A percentile compares a stretch with the other conserved stretches of the same genome.
Evolutionary conservation across 35 echinoderm and acorn worm genomes (phyloP).

Genomic region (Ophioderma brevispina): DNA sequence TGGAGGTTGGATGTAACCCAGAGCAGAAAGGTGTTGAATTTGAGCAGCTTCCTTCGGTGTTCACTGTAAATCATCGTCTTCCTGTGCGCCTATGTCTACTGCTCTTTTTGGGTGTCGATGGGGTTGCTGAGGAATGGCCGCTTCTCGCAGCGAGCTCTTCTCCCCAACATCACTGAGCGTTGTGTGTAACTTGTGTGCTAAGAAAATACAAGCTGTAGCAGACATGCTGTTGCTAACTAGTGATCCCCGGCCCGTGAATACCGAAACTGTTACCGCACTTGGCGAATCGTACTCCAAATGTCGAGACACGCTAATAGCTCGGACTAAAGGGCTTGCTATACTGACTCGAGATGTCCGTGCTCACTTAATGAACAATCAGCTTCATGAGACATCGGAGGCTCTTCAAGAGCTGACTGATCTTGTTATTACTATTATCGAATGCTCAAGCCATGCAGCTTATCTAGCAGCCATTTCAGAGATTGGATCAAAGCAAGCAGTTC

Average conservation of each 20-base stretch:
- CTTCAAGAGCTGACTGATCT: conserved; percentile 82
- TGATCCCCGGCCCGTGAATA: conserved; percentile 93
- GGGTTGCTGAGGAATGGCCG: conserved; percentile 71
- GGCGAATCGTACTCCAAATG: conserved; percentile 97
- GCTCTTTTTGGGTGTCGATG: conserved; percentile 21
- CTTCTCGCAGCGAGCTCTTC: conserved; percentile 78
- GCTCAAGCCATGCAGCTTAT: conserved; percentile 93
- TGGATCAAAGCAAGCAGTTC: conserved; percentile 86
- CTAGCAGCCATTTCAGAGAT: conserved; percentile 87
- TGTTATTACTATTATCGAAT: conserved; percentile 90
- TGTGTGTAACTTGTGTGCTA: conserved; percentile 85
- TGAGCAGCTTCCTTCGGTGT: no score
- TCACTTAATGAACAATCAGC: conserved; percentile 64
- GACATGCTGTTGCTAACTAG: conserved; percentile 92
- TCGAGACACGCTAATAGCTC: conserved; percentile 92
- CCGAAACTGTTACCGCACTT: conserved; percentile 75
- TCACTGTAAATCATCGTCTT: no score
- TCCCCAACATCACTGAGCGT: conserved; percentile 81
- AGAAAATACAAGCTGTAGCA: conserved; percentile 89
- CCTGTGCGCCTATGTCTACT: not conserved
- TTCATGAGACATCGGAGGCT: conserved; percentile 74
- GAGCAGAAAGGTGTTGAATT: no score
- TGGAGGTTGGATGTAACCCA: no score
- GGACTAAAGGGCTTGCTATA: conserved; percentile 91
- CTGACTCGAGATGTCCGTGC: conserved; percentile 80